Conservation (phyloP, 1,140 invertebrate genomes). For the Homarus americanus region DNA sequence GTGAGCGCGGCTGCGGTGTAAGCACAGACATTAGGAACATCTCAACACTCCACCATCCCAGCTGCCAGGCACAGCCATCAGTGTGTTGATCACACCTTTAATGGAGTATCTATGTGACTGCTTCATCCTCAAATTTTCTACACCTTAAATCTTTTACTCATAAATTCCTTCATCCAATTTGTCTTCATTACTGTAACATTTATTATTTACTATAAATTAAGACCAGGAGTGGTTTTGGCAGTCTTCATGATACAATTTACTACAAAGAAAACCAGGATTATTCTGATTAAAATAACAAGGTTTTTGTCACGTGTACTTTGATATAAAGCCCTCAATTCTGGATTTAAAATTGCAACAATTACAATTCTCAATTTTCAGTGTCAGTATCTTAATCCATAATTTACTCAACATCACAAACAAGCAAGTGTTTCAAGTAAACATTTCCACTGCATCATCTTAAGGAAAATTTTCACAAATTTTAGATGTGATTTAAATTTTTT, state of each 20-base stretch:
- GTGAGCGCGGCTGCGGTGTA: slow-evolving; percentile 55
- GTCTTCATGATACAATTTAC: neutral
- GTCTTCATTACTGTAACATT: neutral
- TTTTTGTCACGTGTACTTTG: neutral
- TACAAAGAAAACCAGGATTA: neutral
- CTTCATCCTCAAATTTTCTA: too few species aligned
- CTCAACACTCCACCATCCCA: slow-evolving; percentile 57
- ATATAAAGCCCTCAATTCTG: neutral
- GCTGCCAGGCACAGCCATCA: slow-evolving; percentile 58
- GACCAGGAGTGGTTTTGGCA: slow-evolving; percentile 10
- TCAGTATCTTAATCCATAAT: too few species aligned
- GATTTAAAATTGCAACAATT: too few species aligned
- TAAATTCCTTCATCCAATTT: neutral
- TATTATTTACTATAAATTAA: neutral
- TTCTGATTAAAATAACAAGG: too few species aligned
- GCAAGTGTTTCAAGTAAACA: neutral
- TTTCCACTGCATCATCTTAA: neutral
- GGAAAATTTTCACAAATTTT: too few species aligned
- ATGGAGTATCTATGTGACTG: neutral
- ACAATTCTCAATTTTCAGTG: too few species aligned
- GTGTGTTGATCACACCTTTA: slow-evolving; percentile 4
- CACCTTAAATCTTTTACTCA: neutral
- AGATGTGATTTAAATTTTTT: neutral
- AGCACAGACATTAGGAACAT: slow-evolving; percentile 62
- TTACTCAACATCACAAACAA: too few species aligned